Conservation (phyloP, 2,797 vertebrate genomes). For the Octomys mimax region DNA sequence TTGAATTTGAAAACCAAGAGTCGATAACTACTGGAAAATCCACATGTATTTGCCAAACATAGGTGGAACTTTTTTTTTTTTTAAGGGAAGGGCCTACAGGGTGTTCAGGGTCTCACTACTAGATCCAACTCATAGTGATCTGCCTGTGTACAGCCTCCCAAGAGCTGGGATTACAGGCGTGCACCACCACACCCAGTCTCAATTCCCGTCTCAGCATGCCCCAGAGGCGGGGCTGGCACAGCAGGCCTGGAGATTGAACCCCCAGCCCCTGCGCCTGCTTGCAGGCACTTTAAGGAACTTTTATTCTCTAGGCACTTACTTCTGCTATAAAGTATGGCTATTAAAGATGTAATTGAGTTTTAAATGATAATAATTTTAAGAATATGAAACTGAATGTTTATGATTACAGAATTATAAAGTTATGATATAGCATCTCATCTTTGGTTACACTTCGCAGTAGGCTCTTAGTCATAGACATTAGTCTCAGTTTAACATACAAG, state of each 20-base stretch:
- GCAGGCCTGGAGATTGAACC: too few species aligned
- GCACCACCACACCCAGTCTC: too few species aligned
- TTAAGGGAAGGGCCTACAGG: too few species aligned
- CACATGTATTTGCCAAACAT: background rate
- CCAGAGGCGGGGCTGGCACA: too few species aligned
- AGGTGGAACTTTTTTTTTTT: conserved; percentile 19
- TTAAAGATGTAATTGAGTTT: conserved; percentile 37
- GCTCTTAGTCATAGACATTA: background rate
- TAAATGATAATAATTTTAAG: background rate
- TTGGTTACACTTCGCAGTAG: background rate
- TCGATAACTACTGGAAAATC: background rate
- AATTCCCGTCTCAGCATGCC: too few species aligned
- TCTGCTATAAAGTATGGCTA: conserved; percentile 31
- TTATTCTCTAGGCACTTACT: conserved; percentile 25
- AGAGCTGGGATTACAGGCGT: too few species aligned
- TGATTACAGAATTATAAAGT: conserved; percentile 30
- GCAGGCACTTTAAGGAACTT: background rate
- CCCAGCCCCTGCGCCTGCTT: too few species aligned
- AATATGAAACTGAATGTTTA: background rate
- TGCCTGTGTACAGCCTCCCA: too few species aligned
- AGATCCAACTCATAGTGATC: too few species aligned
- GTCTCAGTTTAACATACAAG: background rate
- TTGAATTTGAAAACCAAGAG: conserved; percentile 3
- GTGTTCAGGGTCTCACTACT: too few species aligned
- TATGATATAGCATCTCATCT: background rate